Percentiles rank a stretch among this genome's conserved stretches.
Evolutionary conservation across 2,888 invertebrate species (phyloP).

Genomic region (Amphipyra berbera): DNA sequence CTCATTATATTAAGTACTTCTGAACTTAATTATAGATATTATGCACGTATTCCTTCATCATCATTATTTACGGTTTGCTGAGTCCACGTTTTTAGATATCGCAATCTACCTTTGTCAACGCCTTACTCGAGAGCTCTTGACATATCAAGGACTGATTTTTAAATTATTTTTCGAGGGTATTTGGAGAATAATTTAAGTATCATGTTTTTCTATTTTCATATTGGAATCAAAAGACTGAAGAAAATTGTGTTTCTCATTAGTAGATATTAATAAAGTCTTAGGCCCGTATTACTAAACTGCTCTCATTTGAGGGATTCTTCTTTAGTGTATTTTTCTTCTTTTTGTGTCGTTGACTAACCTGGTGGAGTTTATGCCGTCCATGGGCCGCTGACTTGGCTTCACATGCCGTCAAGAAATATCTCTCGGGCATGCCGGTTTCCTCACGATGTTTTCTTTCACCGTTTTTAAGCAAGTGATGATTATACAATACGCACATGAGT

Average conservation of each 20-base stretch:
- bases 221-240: not conserved
- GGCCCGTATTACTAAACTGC: no score
- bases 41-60: not conserved
- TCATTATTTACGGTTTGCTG: slow-evolving; percentile 14
- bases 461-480: no score
- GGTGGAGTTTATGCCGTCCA: no score
- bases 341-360: no score
- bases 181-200: slow-evolving; percentile 13
- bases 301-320: no score
- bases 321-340: not conserved
- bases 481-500: no score
- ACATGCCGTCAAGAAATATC: no score
- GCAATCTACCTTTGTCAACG: slow-evolving; percentile 11
- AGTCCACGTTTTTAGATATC: slow-evolving; percentile 8
- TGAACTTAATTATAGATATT: slow-evolving; percentile 12
- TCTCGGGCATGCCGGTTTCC: no score
- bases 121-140: slow-evolving; percentile 25
- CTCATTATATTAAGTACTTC: not conserved
- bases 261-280: no score
- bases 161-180: slow-evolving; percentile 25
- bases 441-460: no score
- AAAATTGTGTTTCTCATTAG: not conserved
- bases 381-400: no score
- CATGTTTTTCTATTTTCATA: slow-evolving; percentile 20
- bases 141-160: slow-evolving; percentile 19